These are phyloP conservation scores for Miichthys miiuy DNA, from an alignment of 2,797 vertebrate species.

Conservation along the genomic window DNA sequence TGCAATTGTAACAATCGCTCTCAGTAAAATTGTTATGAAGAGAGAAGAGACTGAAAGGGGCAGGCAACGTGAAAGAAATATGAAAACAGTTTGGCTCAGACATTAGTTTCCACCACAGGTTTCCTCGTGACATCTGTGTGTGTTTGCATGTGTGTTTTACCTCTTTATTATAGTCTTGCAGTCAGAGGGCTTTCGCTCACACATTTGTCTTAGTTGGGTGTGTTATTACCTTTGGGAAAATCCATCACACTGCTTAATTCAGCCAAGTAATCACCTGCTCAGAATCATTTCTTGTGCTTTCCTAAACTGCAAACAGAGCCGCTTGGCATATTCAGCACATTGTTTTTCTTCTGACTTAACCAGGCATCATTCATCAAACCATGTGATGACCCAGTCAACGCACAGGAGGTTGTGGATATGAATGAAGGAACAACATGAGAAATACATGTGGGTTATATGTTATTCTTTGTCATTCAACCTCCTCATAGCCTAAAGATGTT, in stretches of 20 bases:
- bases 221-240: slow-evolving; percentile 68
- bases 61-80: slow-evolving; percentile 26
- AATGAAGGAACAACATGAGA: slow-evolving; percentile 35
- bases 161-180: slow-evolving; percentile 48
- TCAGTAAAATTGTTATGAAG: slow-evolving; percentile 12
- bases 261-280: slow-evolving; percentile 71
- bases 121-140: slow-evolving; percentile 10
- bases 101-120: slow-evolving; percentile 26
- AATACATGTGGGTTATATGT: slow-evolving; percentile 24
- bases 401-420: slow-evolving; percentile 27
- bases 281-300: slow-evolving; percentile 64
- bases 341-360: slow-evolving; percentile 60
- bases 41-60: not conserved
- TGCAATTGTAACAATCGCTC: slow-evolving; percentile 19
- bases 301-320: slow-evolving; percentile 62
- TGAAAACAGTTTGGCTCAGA: slow-evolving; percentile 11
- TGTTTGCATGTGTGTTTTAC: slow-evolving; percentile 35
- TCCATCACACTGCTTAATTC: slow-evolving; percentile 71
- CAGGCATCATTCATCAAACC: slow-evolving; percentile 61
- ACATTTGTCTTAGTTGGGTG: slow-evolving; percentile 64
- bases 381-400: slow-evolving; percentile 44
- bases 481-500: slow-evolving; percentile 25
- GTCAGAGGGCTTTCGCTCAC: slow-evolving; percentile 27
- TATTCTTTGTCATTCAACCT: slow-evolving; percentile 1
- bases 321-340: slow-evolving; percentile 52